A percentile compares a stretch with the other conserved stretches of the same genome.
phyloP scores from a whole-genome alignment of 2,797 vertebrate species.

The Cossypha niveicapilla region DNA sequence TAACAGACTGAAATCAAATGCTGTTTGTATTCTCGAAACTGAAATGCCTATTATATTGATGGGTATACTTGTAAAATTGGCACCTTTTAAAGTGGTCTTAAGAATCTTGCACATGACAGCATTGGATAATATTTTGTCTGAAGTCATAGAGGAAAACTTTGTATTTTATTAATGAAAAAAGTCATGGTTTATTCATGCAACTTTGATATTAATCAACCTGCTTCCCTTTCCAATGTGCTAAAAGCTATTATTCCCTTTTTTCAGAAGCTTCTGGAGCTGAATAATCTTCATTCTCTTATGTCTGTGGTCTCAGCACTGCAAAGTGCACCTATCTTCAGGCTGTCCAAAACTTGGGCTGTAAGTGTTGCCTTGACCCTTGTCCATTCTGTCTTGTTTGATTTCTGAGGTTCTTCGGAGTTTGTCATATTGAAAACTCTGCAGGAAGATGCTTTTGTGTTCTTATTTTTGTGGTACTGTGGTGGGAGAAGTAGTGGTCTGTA shows the following conservation, averaged over 20 bases:
- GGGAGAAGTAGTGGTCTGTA: not conserved
- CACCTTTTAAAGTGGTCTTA: not conserved
- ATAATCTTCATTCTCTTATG: slow-evolving; percentile 95
- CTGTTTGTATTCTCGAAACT: not conserved
- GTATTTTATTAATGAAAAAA: not conserved
- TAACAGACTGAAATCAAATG: not conserved
- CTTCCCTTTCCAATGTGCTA: not conserved
- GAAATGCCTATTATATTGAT: not conserved
- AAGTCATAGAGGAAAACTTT: not conserved
- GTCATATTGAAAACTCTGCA: not conserved
- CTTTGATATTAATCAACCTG: not conserved
- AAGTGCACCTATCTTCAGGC: slow-evolving; percentile 94
- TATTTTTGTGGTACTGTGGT: not conserved
- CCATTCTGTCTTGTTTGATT: not conserved
- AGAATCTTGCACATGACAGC: slow-evolving; percentile 5
- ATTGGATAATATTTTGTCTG: not conserved
- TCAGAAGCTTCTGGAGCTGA: slow-evolving; percentile 93
- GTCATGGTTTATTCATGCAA: not conserved
- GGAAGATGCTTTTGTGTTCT: not conserved
- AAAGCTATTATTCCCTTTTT: not conserved
- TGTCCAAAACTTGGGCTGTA: slow-evolving; percentile 96
- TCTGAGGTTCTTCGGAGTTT: not conserved
- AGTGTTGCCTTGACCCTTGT: slow-evolving; percentile 56
- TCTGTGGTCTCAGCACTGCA: slow-evolving; percentile 94
- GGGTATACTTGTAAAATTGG: not conserved